phyloP scores from a whole-genome alignment of 2,113 vertebrate genomes.

The Bubo blakistoni region DNA sequence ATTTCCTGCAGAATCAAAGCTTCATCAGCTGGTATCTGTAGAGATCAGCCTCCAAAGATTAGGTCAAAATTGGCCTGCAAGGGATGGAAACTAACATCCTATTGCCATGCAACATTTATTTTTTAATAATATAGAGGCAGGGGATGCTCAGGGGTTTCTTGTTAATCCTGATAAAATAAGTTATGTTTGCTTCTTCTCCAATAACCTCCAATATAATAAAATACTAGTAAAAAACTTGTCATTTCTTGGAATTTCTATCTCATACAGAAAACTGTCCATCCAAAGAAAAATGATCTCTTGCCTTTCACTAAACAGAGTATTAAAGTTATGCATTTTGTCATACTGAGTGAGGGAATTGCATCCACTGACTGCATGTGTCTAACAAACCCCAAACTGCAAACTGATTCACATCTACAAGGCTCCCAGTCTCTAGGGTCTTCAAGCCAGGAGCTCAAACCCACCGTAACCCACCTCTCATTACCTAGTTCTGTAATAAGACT shows the following conservation, averaged over 20 bases:
- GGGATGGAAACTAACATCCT: background rate
- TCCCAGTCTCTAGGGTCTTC: background rate
- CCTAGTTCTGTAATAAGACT: background rate
- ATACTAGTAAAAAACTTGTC: background rate
- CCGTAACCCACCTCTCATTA: constrained; percentile 39
- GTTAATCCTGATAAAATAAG: background rate
- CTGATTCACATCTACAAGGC: background rate
- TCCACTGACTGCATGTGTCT: fast-evolving
- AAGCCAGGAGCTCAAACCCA: constrained; percentile 50
- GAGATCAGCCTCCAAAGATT: background rate
- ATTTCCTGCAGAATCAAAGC: constrained; percentile 27
- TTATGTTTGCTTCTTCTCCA: background rate
- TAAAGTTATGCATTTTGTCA: background rate
- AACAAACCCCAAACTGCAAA: background rate
- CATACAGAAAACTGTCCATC: background rate
- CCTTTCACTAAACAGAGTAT: background rate
- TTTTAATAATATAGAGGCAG: background rate
- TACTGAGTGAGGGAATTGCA: background rate
- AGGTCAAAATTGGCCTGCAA: background rate
- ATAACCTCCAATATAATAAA: background rate
- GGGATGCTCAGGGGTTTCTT: background rate
- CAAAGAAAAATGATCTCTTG: background rate
- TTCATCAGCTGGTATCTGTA: constrained; percentile 19
- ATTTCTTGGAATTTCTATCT: background rate
- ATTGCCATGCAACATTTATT: background rate